Evolutionary conservation across 1,140 invertebrate genomes (phyloP).

Genomic region (Cheumatopsyche charites): DNA sequence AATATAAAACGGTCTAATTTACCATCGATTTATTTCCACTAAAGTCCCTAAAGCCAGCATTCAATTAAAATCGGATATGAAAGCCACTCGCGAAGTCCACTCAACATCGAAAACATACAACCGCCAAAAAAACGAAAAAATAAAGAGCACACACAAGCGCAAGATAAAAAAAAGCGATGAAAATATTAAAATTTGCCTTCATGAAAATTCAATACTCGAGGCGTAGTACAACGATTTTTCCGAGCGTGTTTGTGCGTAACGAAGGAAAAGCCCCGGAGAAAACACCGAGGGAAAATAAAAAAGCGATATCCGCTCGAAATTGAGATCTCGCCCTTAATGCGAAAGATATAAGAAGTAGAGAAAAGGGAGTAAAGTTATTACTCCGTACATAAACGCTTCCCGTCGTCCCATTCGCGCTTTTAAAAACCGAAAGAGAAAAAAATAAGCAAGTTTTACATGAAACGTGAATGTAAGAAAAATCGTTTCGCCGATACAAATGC

Average conservation of each 20-base stretch:
- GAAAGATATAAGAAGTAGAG: slow-evolving; percentile 34
- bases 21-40: neutral
- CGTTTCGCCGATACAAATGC: neutral
- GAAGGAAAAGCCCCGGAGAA: slow-evolving; percentile 22
- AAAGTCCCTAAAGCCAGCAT: neutral
- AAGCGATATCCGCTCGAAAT: slow-evolving; percentile 31
- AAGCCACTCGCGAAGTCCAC: slow-evolving; percentile 9
- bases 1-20: no score
- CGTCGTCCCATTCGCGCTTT: neutral
- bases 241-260: slow-evolving; percentile 9
- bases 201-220: neutral
- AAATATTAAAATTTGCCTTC: slow-evolving; percentile 24
- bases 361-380: slow-evolving; percentile 33
- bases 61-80: slow-evolving; percentile 21
- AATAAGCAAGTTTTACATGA: neutral
- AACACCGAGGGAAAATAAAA: slow-evolving; percentile 21
- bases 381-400: slow-evolving; percentile 26
- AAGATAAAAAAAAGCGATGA: neutral
- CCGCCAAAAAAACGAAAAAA: slow-evolving; percentile 5
- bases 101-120: neutral
- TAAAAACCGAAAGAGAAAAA: slow-evolving; percentile 17
- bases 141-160: neutral
- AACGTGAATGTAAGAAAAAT: no score
- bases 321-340: slow-evolving; percentile 29
- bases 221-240: neutral